A percentile compares a stretch with the other conserved stretches of the same genome.
Evolutionary conservation across 2,888 invertebrate species (phyloP).

Genomic region (Tiliacea aurago): DNA sequence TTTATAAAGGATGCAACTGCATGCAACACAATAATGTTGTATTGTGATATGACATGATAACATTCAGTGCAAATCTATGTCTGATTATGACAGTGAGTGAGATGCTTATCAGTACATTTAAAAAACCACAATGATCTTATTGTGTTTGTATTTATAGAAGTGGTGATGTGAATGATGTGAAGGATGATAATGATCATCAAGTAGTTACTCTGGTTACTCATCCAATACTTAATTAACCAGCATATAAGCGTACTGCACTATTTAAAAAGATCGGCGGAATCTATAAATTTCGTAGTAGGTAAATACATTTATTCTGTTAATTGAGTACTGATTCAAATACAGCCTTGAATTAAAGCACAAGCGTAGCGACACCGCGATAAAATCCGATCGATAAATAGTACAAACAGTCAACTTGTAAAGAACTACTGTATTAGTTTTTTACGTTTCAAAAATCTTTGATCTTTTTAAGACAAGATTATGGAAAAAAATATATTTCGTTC

Average conservation of each 20-base stretch:
- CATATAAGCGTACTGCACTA: not conserved
- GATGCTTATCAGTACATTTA: slow-evolving; percentile 25
- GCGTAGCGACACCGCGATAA: slow-evolving; percentile 13
- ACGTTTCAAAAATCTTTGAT: not conserved
- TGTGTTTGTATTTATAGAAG: slow-evolving; percentile 4
- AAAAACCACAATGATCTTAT: slow-evolving; percentile 9
- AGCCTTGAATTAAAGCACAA: slow-evolving; percentile 17
- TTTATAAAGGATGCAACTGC: slow-evolving; percentile 8
- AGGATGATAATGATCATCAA: not conserved
- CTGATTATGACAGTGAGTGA: slow-evolving; percentile 7
- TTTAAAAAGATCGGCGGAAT: not conserved
- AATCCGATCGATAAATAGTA: slow-evolving; percentile 16
- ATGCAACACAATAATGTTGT: slow-evolving; percentile 9
- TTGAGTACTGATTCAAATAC: not conserved
- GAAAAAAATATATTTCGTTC: too few relatives aligned
- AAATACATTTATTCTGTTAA: not conserved
- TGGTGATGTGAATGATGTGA: not conserved
- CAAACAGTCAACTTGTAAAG: not conserved
- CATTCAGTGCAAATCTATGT: slow-evolving; percentile 41
- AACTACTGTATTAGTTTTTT: not conserved
- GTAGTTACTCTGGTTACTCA: not conserved
- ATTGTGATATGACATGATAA: slow-evolving; percentile 6
- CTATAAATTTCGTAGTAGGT: not conserved
- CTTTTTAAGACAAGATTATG: not conserved
- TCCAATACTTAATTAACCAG: not conserved